phyloP scores from a whole-genome alignment of 2,113 vertebrate genomes.

The Oceanodroma tethys region DNA sequence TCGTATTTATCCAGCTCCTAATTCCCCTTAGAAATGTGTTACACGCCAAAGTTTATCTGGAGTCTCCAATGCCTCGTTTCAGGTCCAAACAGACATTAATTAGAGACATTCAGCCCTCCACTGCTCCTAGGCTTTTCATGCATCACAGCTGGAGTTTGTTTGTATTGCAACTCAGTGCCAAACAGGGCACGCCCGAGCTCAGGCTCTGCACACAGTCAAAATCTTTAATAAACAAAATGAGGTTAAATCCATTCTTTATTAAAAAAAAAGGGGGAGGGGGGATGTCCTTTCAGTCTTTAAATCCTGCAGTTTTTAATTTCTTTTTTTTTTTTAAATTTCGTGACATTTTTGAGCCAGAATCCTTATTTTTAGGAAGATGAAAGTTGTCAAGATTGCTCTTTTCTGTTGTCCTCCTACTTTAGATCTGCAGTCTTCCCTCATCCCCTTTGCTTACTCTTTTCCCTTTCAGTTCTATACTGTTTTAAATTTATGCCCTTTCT shows the following conservation, averaged over 20 bases:
- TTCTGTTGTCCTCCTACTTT: not conserved
- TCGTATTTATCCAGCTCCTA: not conserved
- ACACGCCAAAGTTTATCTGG: not conserved
- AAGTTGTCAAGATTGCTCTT: not conserved
- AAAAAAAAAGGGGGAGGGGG: accelerated
- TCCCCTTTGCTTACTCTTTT: not conserved
- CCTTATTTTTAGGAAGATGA: not conserved
- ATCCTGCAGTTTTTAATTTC: not conserved
- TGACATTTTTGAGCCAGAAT: not conserved
- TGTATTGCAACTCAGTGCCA: not conserved
- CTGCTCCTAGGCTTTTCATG: not conserved
- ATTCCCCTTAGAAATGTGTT: not conserved
- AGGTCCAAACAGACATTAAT: not conserved
- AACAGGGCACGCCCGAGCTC: constrained; percentile 24
- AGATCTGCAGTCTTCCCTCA: not conserved
- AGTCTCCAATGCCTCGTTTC: constrained; percentile 12
- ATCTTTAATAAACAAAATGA: constrained; percentile 8
- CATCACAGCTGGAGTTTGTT: constrained; percentile 41
- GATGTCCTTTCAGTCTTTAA: not conserved
- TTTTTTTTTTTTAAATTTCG: not conserved
- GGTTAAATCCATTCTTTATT: not conserved
- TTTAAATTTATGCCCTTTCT: not conserved
- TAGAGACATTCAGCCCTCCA: not conserved
- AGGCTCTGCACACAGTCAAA: not conserved
- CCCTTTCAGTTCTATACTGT: not conserved